Conservation (phyloP, 2,888 invertebrate genomes). For the Brachynemurus nebulosus region DNA sequence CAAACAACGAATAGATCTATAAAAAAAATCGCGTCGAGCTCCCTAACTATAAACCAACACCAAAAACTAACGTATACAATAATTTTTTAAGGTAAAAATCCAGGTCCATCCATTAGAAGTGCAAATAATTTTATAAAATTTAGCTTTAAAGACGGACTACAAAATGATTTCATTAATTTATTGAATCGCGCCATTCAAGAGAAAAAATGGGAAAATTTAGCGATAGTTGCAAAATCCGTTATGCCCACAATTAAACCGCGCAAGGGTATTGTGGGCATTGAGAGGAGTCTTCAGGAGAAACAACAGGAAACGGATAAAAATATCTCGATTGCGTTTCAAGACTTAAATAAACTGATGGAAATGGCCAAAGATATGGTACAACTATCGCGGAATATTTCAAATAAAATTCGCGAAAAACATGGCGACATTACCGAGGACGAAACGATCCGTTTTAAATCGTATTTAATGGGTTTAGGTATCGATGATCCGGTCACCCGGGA, state of each 20-base stretch:
- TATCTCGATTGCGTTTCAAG: constrained; percentile 89
- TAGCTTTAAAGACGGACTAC: constrained; percentile 74
- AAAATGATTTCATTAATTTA: constrained; percentile 44
- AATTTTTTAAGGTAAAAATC: constrained; percentile 44
- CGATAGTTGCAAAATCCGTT: constrained; percentile 20
- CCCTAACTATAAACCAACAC: too few species aligned
- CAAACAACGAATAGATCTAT: too few species aligned
- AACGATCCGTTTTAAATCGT: constrained; percentile 90
- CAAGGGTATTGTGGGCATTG: constrained; percentile 92
- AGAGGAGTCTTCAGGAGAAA: constrained; percentile 79
- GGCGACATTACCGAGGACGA: constrained; percentile 96
- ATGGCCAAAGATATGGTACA: constrained; percentile 97
- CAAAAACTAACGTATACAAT: too few species aligned
- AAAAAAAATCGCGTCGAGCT: too few species aligned
- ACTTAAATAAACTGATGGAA: constrained; percentile 84
- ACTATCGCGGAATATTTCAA: constrained; percentile 81
- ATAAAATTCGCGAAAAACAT: constrained; percentile 84
- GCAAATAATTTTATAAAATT: constrained; percentile 62
- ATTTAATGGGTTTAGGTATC: constrained; percentile 91
- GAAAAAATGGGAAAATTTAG: constrained; percentile 46
- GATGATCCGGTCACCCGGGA: constrained; percentile 96
- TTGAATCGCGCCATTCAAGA: constrained; percentile 47
- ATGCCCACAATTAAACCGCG: constrained; percentile 49
- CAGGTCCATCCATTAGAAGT: constrained; percentile 63
- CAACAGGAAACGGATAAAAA: constrained; percentile 84